Evolutionary conservation across 2,797 vertebrate genomes (phyloP).

Genomic region (Acipenser transmontanus): DNA sequence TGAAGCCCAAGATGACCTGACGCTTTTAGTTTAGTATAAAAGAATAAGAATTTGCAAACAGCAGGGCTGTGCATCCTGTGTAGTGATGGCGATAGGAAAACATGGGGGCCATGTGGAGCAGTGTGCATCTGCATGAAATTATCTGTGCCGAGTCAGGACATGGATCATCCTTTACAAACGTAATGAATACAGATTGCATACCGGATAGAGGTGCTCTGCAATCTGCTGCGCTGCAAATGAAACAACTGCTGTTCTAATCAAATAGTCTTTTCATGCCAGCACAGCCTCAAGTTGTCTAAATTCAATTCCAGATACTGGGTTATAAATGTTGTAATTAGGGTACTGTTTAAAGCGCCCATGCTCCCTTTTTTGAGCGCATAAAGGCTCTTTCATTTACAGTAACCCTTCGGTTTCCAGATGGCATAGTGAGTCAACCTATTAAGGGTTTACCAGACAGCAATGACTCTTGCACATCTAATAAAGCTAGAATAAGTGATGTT

Average conservation of each 20-base stretch:
- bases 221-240: constrained; percentile 62
- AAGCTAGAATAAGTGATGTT: no score
- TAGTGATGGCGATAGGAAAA: constrained; percentile 29
- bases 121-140: constrained; percentile 62
- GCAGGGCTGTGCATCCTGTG: constrained; percentile 24
- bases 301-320: constrained; percentile 64
- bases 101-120: constrained; percentile 43
- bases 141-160: constrained; percentile 54
- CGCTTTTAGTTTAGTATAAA: constrained; percentile 17
- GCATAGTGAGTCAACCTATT: not conserved
- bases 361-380: constrained; percentile 29
- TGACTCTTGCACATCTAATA: no score
- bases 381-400: constrained; percentile 13
- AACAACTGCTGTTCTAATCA: constrained; percentile 65
- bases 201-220: constrained; percentile 60
- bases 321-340: constrained; percentile 68
- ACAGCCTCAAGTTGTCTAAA: constrained; percentile 65
- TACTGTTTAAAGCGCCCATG: constrained; percentile 51
- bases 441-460: no score
- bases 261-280: constrained; percentile 68
- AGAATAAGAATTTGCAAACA: constrained; percentile 23
- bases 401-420: constrained; percentile 20
- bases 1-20: constrained; percentile 1
- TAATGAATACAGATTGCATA: constrained; percentile 63
- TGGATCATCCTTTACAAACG: constrained; percentile 58